These are phyloP conservation scores for Dryocosmus kuriphilus DNA, from an alignment of 2,888 invertebrate species.

Conservation along the genomic window DNA sequence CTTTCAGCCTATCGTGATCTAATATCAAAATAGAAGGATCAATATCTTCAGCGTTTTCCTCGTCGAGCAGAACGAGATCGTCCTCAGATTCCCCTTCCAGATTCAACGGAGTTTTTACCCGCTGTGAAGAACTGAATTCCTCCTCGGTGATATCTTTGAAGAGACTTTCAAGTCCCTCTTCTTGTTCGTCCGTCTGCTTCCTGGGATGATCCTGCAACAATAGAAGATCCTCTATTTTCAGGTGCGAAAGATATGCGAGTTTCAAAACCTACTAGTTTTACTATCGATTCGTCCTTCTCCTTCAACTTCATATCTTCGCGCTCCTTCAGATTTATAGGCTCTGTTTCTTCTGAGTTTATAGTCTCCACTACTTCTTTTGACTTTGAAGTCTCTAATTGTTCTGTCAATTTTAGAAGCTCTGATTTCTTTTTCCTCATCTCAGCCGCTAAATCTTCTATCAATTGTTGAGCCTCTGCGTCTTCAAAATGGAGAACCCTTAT, in stretches of 20 bases:
- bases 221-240: constrained; percentile 24
- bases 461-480: not conserved
- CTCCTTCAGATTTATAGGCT: not conserved
- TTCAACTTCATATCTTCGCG: not conserved
- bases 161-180: not conserved
- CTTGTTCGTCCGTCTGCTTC: constrained; percentile 11
- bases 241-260: not conserved
- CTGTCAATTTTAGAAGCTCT: not conserved
- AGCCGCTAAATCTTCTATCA: not conserved
- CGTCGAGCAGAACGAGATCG: constrained; percentile 7
- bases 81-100: not conserved
- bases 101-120: not conserved
- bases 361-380: not conserved
- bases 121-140: not conserved
- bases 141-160: constrained; percentile 30
- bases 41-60: not conserved
- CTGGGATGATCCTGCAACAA: constrained; percentile 21
- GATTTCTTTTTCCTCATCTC: not conserved
- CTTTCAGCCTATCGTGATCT: not conserved
- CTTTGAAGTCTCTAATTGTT: not conserved
- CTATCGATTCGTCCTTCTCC: not conserved
- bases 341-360: not conserved
- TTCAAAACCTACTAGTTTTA: constrained; percentile 21
- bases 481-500: not conserved
- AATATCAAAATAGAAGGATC: constrained; percentile 12